Conservation (phyloP, 2,888 invertebrate species). For the Agrenia bidenticulata region DNA sequence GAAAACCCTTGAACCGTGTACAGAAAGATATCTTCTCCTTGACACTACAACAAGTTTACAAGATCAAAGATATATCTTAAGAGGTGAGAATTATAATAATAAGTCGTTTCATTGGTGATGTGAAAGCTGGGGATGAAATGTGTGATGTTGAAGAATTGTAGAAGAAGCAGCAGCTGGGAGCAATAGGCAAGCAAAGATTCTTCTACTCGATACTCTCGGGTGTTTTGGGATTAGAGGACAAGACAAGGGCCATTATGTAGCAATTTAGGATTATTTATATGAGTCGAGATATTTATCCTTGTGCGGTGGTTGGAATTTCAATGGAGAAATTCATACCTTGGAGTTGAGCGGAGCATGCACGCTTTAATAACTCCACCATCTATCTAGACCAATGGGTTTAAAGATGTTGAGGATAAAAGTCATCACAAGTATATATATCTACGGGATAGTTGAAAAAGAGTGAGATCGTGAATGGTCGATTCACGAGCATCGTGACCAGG, state of each 20-base stretch:
- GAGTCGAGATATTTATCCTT: conserved; percentile 28
- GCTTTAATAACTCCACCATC: conserved; percentile 2
- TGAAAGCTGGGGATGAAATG: background rate
- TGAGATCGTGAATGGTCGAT: conserved; percentile 48
- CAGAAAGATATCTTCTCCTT: too few relatives aligned
- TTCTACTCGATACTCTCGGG: background rate
- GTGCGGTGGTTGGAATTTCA: conserved; percentile 15
- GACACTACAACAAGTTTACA: too few relatives aligned
- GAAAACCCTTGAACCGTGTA: too few relatives aligned
- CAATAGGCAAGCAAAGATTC: background rate
- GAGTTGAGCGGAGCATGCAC: background rate
- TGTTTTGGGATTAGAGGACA: background rate
- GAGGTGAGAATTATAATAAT: background rate
- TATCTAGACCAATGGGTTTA: conserved; percentile 1
- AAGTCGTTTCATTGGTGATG: background rate
- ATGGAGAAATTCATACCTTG: conserved; percentile 16
- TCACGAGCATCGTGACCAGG: conserved; percentile 50
- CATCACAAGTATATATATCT: background rate
- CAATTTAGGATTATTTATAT: conserved; percentile 25
- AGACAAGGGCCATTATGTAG: conserved; percentile 19
- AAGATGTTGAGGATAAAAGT: conserved; percentile 8
- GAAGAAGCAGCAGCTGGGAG: background rate
- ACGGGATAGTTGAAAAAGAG: background rate
- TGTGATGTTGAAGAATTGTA: background rate
- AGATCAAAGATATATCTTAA: too few relatives aligned